A percentile compares a stretch with the other conserved stretches of the same genome.
Evolutionary conservation across 2,888 invertebrate genomes (phyloP).

Genomic region (Theodoxus fluviatilis): DNA sequence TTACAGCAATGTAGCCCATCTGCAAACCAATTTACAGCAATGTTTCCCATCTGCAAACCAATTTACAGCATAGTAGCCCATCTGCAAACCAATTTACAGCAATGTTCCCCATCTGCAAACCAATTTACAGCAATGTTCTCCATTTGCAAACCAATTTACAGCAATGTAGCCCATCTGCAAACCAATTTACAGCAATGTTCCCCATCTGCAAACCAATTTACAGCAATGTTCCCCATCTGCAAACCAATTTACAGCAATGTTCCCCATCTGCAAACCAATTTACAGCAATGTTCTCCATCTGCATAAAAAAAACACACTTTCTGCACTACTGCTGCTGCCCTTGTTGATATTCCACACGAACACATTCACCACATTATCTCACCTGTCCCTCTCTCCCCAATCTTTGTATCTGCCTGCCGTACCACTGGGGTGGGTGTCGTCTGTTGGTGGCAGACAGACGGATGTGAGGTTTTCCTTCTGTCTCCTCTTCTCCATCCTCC

Average conservation of each 20-base stretch:
- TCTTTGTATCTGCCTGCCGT: slow-evolving; percentile 48
- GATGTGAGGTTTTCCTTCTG: slow-evolving; percentile 33
- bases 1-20: background rate
- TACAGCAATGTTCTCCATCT: background rate
- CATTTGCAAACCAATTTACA: too few relatives aligned
- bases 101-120: too few relatives aligned
- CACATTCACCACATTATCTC: background rate
- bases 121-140: too few relatives aligned
- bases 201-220: too few relatives aligned
- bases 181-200: too few relatives aligned
- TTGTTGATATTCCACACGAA: background rate
- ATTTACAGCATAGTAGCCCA: background rate
- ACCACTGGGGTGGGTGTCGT: slow-evolving; percentile 47
- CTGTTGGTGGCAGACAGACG: slow-evolving; percentile 36
- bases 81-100: too few relatives aligned
- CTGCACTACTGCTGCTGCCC: background rate
- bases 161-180: too few relatives aligned
- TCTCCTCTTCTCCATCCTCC: slow-evolving; percentile 30
- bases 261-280: too few relatives aligned
- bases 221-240: too few relatives aligned
- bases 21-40: too few relatives aligned
- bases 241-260: too few relatives aligned
- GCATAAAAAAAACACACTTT: background rate
- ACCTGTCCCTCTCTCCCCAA: slow-evolving; percentile 37
- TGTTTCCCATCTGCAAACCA: too few relatives aligned